These are phyloP conservation scores for Hippopotamyrus pictus DNA, from an alignment of 2,797 vertebrate genomes.

Conservation along the genomic window DNA sequence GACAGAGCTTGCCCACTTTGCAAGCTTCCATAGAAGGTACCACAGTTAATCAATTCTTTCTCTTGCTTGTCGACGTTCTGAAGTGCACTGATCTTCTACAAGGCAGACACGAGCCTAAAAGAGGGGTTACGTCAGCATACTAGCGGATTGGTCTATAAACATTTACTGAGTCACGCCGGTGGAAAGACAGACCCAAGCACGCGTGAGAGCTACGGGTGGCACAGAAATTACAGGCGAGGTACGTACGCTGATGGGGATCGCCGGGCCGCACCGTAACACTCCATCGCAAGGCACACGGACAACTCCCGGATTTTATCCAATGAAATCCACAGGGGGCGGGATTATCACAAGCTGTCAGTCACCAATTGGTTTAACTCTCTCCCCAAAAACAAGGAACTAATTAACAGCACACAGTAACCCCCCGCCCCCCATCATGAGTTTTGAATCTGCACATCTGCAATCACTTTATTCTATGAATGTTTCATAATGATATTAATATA, in stretches of 20 bases:
- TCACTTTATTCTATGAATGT: background rate
- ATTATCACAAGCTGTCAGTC: background rate
- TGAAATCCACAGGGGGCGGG: background rate
- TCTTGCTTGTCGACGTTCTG: background rate
- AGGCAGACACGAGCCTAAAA: background rate
- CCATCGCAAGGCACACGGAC: background rate
- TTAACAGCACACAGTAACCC: background rate
- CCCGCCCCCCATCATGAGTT: background rate
- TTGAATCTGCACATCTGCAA: background rate
- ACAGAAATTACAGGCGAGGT: background rate
- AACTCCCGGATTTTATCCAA: background rate
- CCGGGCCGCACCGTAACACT: accelerated
- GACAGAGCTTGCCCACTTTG: background rate
- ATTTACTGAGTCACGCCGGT: background rate
- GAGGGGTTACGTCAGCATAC: background rate
- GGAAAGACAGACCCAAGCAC: background rate
- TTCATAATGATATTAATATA: background rate
- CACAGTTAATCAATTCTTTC: background rate
- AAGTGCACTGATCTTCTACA: background rate
- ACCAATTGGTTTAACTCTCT: background rate
- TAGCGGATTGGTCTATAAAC: background rate
- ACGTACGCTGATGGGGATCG: background rate
- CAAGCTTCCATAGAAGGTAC: background rate
- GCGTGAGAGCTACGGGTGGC: background rate
- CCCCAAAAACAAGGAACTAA: background rate